phyloP scores from a whole-genome alignment of 2,113 vertebrate species.

The Lophura nycthemera region DNA sequence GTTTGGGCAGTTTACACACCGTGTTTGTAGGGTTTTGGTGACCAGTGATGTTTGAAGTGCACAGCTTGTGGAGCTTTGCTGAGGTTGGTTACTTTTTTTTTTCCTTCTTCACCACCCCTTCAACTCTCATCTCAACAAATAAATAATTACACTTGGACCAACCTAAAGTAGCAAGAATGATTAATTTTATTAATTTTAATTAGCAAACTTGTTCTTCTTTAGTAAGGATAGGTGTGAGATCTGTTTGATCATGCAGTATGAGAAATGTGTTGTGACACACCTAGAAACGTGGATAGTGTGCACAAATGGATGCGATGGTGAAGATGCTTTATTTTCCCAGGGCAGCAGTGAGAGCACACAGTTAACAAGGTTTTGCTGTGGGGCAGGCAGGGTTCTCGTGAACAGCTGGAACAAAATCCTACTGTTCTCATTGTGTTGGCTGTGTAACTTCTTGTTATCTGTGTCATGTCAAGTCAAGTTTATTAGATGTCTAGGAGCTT shows the following conservation, averaged over 20 bases:
- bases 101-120: background rate
- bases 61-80: too few species aligned
- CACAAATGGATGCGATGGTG: background rate
- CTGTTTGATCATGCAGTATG: background rate
- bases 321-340: background rate
- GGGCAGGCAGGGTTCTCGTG: background rate
- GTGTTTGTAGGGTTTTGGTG: background rate
- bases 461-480: background rate
- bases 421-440: background rate
- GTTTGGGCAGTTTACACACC: background rate
- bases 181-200: background rate
- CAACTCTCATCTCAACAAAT: background rate
- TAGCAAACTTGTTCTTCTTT: background rate
- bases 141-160: background rate
- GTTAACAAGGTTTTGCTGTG: background rate
- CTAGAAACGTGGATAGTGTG: fast-evolving
- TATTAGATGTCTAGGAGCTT: background rate
- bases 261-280: background rate
- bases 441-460: background rate
- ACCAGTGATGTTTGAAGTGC: background rate
- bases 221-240: background rate
- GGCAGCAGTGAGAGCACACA: background rate
- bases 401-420: background rate
- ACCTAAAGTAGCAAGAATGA: background rate
- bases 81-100: too few species aligned